Evolutionary conservation across 2,797 vertebrate genomes (phyloP), one percentile per base, ranked within the genome.

Genomic region (Enteromius thamalakanensis): DNA sequence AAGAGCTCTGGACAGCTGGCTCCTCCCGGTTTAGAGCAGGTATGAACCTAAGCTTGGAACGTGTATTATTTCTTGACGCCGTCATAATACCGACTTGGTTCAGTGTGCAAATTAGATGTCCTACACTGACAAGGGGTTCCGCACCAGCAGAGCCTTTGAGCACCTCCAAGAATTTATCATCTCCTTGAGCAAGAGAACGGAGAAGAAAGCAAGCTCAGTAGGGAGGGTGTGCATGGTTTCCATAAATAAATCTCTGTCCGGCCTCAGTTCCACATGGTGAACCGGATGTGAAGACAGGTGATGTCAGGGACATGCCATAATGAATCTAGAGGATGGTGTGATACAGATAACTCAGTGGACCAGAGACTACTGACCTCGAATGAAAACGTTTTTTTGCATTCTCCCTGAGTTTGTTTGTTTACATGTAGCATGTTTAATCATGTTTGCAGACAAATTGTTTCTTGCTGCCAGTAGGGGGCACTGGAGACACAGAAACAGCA

Each of bases 391-490:
- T 51, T 72, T 53, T 79, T 69, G n/a, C 34, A 32, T 71, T 80
- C 53, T 75, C 17, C 84, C 79, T 79, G 40, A 42, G 60, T 82
- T 75, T 69, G 58, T 55, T 60, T 51, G 67, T 68, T 45, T 47
- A 17, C 26, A 53, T 74, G 40, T 68, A 40, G 75, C 51, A 62
- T 68, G 71, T 76, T 49, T 64, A 65, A 64, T 79, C 5, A 80
- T 51, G 64, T 79, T 62, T 67, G 37, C 10, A 60, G 53, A 62
- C 60, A 1, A 14, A 65, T 47, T 26, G 4, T 78, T 79, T 64
- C 6, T 76, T 80, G 42, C 15, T 23, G 78, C 77, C 94, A 94
- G 93, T 90, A 93, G 93, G 92, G 90, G 94, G 93, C 93, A 94
- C 90, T 94, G 53, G 87, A 87, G 90, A 72, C 76, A 90, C 91